phyloP scores from a whole-genome alignment of 2,113 vertebrate species.

The Engystomops pustulosus region DNA sequence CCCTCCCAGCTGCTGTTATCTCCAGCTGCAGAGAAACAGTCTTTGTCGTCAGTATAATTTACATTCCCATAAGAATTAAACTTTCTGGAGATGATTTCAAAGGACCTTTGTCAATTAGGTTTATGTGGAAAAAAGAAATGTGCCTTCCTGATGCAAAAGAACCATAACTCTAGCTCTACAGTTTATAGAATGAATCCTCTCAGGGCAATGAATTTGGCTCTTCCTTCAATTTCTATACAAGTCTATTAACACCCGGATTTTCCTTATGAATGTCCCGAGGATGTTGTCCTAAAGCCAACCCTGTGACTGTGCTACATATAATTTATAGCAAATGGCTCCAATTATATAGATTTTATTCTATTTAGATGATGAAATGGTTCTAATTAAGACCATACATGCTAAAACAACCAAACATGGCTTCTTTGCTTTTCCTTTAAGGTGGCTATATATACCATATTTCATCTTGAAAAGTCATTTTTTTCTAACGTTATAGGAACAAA shows the following conservation, averaged over 20 bases:
- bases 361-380: neutral
- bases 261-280: constrained; percentile 20
- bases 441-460: neutral
- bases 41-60: constrained; percentile 52
- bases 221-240: constrained; percentile 1
- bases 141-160: neutral
- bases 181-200: constrained; percentile 9
- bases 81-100: constrained; percentile 36
- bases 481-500: too few species aligned
- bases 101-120: constrained; percentile 10
- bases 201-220: neutral
- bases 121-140: constrained; percentile 30
- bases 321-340: constrained; percentile 3
- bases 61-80: constrained; percentile 52
- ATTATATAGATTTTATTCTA: neutral
- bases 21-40: constrained; percentile 41
- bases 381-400: neutral
- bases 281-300: neutral
- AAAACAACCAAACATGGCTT: neutral
- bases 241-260: constrained; percentile 40
- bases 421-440: neutral
- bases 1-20: constrained; percentile 54
- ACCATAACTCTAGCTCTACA: constrained; percentile 22
- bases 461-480: too few species aligned
- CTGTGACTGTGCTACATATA: neutral